Evolutionary conservation across 2,797 vertebrate species (phyloP).

Genomic region (Scomberomorus guttatus): DNA sequence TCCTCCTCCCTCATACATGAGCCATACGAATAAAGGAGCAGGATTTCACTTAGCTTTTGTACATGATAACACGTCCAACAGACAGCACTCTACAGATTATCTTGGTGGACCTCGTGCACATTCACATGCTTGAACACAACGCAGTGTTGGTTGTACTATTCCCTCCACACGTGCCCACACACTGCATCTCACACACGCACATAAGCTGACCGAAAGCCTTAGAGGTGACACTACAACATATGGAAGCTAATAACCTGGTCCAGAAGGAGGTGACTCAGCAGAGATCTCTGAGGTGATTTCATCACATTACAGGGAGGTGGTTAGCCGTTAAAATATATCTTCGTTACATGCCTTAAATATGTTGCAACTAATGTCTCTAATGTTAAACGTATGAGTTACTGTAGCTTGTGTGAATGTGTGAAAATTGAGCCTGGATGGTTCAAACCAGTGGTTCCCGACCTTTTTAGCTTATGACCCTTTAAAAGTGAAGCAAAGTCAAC

Average conservation of each 20-base stretch:
- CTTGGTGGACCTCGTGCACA: constrained; percentile 7
- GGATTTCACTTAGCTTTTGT: constrained; percentile 10
- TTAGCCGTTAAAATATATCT: background rate
- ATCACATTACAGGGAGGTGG: background rate
- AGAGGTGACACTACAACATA: constrained; percentile 15
- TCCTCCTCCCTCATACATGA: constrained; percentile 10
- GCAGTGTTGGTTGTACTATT: background rate
- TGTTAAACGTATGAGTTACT: background rate
- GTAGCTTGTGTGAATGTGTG: background rate
- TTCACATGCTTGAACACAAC: constrained; percentile 16
- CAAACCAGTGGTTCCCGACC: background rate
- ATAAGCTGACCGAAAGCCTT: constrained; percentile 2
- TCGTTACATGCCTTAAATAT: background rate
- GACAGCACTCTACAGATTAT: constrained; percentile 4
- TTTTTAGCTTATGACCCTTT: background rate
- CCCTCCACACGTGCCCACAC: background rate
- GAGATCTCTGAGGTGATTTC: background rate
- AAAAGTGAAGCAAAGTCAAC: background rate
- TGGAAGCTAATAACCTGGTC: background rate
- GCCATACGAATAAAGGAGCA: constrained; percentile 13
- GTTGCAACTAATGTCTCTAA: background rate
- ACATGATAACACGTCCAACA: background rate
- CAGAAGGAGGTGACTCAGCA: constrained; percentile 7
- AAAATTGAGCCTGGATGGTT: background rate
- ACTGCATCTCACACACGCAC: constrained; percentile 3